These are phyloP conservation scores for Sphaerodactylus townsendi DNA, from an alignment of 2,113 vertebrate genomes.

Conservation along the genomic window DNA sequence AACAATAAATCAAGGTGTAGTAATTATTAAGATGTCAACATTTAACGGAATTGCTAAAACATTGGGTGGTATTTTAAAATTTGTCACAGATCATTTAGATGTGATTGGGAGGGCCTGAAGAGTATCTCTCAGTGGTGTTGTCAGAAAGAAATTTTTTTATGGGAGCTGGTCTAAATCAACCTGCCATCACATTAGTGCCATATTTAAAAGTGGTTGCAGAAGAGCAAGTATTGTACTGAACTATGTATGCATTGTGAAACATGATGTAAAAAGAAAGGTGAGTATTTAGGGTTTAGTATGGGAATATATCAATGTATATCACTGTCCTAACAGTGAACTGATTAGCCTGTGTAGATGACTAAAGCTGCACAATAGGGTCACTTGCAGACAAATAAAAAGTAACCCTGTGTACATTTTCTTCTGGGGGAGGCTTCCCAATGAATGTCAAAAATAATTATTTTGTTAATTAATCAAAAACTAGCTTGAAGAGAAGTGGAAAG, in stretches of 20 bases:
- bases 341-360: no score
- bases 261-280: no score
- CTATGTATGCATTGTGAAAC: no score
- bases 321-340: background rate
- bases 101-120: no score
- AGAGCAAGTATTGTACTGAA: background rate
- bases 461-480: no score
- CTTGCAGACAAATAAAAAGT: no score
- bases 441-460: no score
- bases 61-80: no score
- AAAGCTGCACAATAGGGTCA: no score
- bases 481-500: no score
- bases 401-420: no score
- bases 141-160: background rate
- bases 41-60: background rate
- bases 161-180: background rate
- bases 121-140: background rate
- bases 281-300: background rate
- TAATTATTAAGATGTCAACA: background rate
- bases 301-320: background rate
- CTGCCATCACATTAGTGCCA: background rate
- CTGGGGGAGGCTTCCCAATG: no score
- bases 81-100: background rate
- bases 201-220: background rate
- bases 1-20: background rate